Evolutionary conservation across 30 jellyfish, hydroid and myxozoan species (phyloP), one percentile per base, ranked within the genome.

Genomic region (Chrysaora quinquecirrha): DNA sequence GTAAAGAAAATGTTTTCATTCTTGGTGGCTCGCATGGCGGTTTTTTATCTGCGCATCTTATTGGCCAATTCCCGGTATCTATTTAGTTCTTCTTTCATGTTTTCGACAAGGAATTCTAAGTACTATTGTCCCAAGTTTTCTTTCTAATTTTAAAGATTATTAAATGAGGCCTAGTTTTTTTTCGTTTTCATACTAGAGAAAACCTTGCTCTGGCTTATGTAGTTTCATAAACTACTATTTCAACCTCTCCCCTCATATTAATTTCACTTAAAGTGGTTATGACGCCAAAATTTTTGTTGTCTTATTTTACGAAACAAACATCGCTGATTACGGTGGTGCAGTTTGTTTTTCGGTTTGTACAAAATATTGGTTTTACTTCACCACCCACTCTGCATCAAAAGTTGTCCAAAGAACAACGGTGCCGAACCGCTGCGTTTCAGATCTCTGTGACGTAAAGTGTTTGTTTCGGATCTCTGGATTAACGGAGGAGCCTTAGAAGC

Each of bases 1-100:
- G 77, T 29, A 68, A 22, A 14, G 58, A 56, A 2, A 76, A 78
- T 29, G 62, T 76, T n/a, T 87, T 66, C 35, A 32, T 31, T 25
- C 77, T 87, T 70, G 96, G 96, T 22, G 96, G 96, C 0, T 87
- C 96, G 10, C 96, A 87, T 71, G 96, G 96, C 12, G 96, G 96
- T 38, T 87, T 87, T 77, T 24, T 87, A n/a, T 60, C 83, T 12
- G 74, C 87, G 1, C 96, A 87, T 77, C 81, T 87, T 16, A 71
- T 71, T 27, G 87, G 88, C 0, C 76, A 87, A 46, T 85, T 28
- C 46, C 96, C 96, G 24, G 92, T 82, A 56, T 9, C 76, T 80
- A n/a, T 43, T 24, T 12, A 1, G 22, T 35, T 9, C 16, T 27
- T 18, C 1, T 21, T 67, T 24, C 19, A 12, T 67, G 12, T 21